Base-by-base conservation (phyloP, 2,797 vertebrate genomes). In the Spatula versicolor region DNA sequence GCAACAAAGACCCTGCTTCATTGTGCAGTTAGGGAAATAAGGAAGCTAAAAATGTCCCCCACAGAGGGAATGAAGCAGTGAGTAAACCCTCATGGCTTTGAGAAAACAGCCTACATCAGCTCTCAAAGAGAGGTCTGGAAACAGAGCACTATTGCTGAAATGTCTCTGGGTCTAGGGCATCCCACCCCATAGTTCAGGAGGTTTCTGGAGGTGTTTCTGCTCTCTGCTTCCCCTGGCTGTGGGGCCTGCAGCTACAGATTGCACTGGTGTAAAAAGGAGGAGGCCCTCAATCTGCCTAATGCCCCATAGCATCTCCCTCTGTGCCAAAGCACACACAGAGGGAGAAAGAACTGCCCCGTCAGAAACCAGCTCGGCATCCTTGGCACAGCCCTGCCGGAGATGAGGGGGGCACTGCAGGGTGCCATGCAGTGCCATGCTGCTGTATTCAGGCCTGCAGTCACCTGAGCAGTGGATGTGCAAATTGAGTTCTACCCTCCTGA, bases 41-140 rank as follows among this genome's bases (percentile, higher is more conserved):
- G 25, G 28, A 87, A 85, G 75, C 50, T 84, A 79, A 77, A 43
- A 25, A 84, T 79, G 60, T 95, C 90, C 92, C 90, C 96, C 86
- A 85, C 0, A 81, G 92, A 93, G 92, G 92, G 93, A 94, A 94
- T 14, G 79, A 84, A 84, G 83, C 64, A 66, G 64, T 58, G 75
- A 90, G 58, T 56, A 91, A 71, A 39, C 35, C 31, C 41, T 82
- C 56, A 35, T 2, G 45, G 71, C 64, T 90, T 28, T 55, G 72
- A 85, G 54, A 90, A 93, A 90, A 30, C 46, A 83, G 85, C 80
- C 86, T 79, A 58, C 35, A 50, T 75, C 45, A 80, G 21, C 90
- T 86, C 83, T 55, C 59, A 14, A 64, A 83, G 75, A 69, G 66
- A 96, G 76, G 31, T 85, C 54, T 93, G 79, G 45, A 87, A 92